Conservation (phyloP, 2,888 invertebrate genomes). For the Volucella bombylans region DNA sequence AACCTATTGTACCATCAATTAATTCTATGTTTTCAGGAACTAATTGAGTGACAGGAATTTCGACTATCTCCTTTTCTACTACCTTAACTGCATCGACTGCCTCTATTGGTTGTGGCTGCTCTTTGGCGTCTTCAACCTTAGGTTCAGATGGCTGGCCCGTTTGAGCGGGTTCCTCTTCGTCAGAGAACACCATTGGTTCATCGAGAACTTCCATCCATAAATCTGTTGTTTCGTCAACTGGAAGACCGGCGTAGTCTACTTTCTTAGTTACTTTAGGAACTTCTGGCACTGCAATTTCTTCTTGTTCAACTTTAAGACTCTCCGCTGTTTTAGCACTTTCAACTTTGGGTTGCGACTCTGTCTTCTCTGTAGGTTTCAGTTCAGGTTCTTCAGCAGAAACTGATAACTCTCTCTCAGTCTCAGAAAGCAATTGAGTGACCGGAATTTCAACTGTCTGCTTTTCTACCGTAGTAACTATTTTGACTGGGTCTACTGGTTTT, state of each 20-base stretch:
- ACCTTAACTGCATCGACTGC: not conserved
- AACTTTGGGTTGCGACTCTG: no score
- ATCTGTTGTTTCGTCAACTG: constrained; percentile 78
- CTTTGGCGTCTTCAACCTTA: not conserved
- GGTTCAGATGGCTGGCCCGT: not conserved
- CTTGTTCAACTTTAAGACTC: constrained; percentile 57
- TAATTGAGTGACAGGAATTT: no score
- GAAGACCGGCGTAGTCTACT: constrained; percentile 77
- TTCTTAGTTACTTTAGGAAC: constrained; percentile 65
- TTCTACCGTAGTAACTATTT: no score
- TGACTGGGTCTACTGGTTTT: not conserved
- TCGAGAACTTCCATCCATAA: constrained; percentile 80
- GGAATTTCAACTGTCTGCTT: not conserved
- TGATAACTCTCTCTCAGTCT: no score
- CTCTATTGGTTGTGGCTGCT: not conserved
- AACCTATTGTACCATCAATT: no score
- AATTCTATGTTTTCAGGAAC: no score
- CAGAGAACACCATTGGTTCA: constrained; percentile 79
- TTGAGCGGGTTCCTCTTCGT: not conserved
- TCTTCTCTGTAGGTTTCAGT: no score
- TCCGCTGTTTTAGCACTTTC: no score
- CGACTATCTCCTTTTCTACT: not conserved
- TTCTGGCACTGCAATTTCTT: constrained; percentile 22
- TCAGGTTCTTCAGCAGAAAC: no score
- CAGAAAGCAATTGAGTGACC: no score